A percentile compares a stretch with the other conserved stretches of the same genome.
Evolutionary conservation across 2,888 invertebrate genomes (phyloP).

Genomic region (Fragum sueziense): DNA sequence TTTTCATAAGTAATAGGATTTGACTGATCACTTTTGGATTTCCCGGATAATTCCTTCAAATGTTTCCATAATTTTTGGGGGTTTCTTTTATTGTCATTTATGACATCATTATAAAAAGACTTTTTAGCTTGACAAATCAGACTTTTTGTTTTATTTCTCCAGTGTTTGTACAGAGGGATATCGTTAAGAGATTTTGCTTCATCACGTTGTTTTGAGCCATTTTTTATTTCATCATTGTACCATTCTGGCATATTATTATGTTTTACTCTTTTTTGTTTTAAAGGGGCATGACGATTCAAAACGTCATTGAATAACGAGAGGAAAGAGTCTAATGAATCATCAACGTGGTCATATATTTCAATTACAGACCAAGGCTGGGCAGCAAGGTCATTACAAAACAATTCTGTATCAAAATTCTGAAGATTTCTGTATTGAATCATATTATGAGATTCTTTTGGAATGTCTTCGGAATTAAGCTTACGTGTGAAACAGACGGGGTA

Average conservation of each 20-base stretch:
- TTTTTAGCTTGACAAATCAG: too few species aligned
- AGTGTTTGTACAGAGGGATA: not conserved
- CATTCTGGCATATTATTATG: conserved; percentile 9
- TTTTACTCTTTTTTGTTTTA: conserved; percentile 12
- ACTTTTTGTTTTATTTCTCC: not conserved
- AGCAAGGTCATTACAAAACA: not conserved
- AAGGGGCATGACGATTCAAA: conserved; percentile 13
- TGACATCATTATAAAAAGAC: too few species aligned
- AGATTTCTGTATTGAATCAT: conserved; percentile 17
- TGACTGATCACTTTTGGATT: not conserved
- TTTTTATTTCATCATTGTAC: not conserved
- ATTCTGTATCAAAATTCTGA: conserved; percentile 15
- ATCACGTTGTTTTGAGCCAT: not conserved
- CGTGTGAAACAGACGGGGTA: conserved; percentile 26
- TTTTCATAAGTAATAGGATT: not conserved
- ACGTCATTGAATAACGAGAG: conserved; percentile 1
- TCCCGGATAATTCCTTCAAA: not conserved
- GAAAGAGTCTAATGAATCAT: conserved; percentile 24
- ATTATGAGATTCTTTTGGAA: not conserved
- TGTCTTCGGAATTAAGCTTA: not conserved
- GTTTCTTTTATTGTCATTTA: too few species aligned
- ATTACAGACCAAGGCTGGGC: conserved; percentile 18
- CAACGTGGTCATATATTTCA: conserved; percentile 10
- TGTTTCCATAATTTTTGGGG: too few species aligned
- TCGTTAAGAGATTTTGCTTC: not conserved